These are phyloP conservation scores for Pogonocichla stellata DNA, from an alignment of 2,113 vertebrate genomes.

Conservation along the genomic window DNA sequence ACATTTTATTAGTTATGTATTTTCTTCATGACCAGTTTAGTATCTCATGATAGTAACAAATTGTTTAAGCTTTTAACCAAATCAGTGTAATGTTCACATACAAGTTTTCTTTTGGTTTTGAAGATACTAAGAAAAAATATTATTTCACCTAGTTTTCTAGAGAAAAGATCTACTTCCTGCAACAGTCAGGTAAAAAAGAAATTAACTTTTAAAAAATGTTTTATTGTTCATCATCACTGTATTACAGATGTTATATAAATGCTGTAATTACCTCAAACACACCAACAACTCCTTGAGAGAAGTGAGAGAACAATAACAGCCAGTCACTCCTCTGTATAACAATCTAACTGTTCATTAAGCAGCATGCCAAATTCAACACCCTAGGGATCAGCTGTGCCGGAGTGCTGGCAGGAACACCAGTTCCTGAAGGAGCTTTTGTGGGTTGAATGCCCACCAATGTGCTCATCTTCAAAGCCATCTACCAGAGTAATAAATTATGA, in stretches of 20 bases:
- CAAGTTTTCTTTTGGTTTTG: neutral
- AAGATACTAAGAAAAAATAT: neutral
- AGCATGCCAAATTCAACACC: constrained; percentile 18
- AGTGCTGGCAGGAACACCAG: neutral
- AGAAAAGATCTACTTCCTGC: neutral
- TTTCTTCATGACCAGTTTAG: neutral
- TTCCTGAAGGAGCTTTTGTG: neutral
- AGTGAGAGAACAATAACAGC: neutral
- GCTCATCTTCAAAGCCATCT: neutral
- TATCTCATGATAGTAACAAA: neutral
- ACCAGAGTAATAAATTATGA: neutral
- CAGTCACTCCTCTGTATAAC: neutral
- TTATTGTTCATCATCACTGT: neutral
- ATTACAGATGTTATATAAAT: neutral
- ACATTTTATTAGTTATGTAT: neutral
- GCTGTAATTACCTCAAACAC: constrained; percentile 11
- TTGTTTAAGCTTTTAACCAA: neutral
- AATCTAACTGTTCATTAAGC: constrained; percentile 9
- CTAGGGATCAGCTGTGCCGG: neutral
- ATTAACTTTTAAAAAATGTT: neutral
- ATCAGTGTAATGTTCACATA: neutral
- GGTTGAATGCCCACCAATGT: neutral
- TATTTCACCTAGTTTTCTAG: neutral
- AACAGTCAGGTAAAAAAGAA: neutral
- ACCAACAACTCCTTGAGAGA: constrained; percentile 1